Evolutionary conservation across 2,888 invertebrate species (phyloP), one percentile per base, ranked within the genome.

Genomic region (Agrotis segetum): DNA sequence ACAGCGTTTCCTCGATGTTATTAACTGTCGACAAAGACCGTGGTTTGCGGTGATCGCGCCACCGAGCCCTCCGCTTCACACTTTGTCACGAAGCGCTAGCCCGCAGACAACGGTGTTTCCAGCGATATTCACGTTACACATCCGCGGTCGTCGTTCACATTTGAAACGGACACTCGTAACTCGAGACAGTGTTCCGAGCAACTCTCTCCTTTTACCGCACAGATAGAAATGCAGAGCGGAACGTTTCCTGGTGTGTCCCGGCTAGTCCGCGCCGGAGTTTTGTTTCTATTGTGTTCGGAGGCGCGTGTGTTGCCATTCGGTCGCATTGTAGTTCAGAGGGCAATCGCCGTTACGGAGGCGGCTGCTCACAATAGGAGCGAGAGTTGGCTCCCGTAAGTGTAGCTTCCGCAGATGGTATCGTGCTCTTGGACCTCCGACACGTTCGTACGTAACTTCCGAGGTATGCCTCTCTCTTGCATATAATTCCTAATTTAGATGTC

Each of bases 151-250:
- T 93, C 90, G 89, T 87, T 90, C 89, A 87, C 87, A 82, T 83
- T 88, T 84, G 92, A 91, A 93, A 91, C 92, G 88, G 93, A 94
- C 89, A 93, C 94, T 88, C 69, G 95, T 91, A 94, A 95, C 90
- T 78, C 85, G 90, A 95, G 89, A 90, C 88, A 87, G 86, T 85
- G 89, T 90, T 90, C 90, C 89, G 88, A 90, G 83, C 86, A 88
- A 92, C 95, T 95, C 95, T 95, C 96, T 94, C 94, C 92, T 91
- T 90, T 93, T 91, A 90, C 92, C 89, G 79, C 90, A 90, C 88
- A 87, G 89, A 92, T 92, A 88, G 90, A 91, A 95, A 93, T 92
- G 92, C 94, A 93, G 91, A 95, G 94, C 95, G 95, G 93, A 96
- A 95, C 95, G 93, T 89, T 96, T 96, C 95, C 95, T 94, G 86